Conservation (phyloP, 92 coral and sea anemone species). For the Phymanthus crucifer region DNA sequence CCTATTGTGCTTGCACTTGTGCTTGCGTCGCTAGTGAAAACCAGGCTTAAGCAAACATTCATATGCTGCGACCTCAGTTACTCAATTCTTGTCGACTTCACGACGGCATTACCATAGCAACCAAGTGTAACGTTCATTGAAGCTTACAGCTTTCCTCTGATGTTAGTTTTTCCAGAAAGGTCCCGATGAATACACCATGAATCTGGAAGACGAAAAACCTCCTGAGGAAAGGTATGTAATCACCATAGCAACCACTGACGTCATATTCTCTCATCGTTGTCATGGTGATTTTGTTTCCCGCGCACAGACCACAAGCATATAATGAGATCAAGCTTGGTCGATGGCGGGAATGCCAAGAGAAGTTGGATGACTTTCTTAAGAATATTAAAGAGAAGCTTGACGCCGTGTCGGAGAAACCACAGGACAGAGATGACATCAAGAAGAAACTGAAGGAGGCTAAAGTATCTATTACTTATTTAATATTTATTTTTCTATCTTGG, state of each 20-base stretch:
- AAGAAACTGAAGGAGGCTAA: conserved; percentile 22
- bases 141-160: neutral
- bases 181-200: conserved; percentile 12
- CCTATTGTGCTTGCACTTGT: no score
- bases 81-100: neutral
- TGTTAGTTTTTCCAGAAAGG: conserved; percentile 25
- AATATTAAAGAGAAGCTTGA: conserved; percentile 8
- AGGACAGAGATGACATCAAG: conserved; percentile 1
- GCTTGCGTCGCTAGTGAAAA: no score
- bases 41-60: no score
- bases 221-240: conserved; percentile 5
- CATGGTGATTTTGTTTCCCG: neutral
- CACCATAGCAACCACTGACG: neutral
- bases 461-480: neutral
- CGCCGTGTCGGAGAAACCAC: conserved; percentile 6
- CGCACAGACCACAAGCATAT: conserved; percentile 1
- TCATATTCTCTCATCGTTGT: neutral
- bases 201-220: conserved; percentile 5
- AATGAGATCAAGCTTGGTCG: conserved; percentile 22
- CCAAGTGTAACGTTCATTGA: no score
- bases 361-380: conserved; percentile 21
- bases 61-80: neutral
- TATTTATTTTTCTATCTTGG: no score
- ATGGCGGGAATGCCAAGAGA: conserved; percentile 17
- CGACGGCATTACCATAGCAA: neutral